Evolutionary conservation across 2,797 vertebrate genomes (phyloP).

Genomic region (Steatocranus sp.): DNA sequence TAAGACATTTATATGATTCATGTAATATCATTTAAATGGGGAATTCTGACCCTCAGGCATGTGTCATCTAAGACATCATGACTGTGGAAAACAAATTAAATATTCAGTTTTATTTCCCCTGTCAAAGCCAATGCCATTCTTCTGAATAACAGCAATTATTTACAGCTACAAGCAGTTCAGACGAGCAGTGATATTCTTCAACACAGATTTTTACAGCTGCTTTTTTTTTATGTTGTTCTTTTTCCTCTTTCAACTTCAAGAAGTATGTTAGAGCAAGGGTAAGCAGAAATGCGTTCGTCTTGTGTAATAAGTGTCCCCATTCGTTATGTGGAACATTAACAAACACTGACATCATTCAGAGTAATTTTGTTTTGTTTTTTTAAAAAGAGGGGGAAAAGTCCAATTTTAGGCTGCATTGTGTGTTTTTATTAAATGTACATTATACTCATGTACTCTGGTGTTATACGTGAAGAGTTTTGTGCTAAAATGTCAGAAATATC

Average conservation of each 20-base stretch:
- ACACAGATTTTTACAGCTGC: not conserved
- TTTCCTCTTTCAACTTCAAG: conserved; percentile 73
- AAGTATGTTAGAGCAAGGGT: conserved; percentile 89
- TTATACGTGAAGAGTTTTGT: conserved; percentile 19
- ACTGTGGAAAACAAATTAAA: conserved; percentile 5
- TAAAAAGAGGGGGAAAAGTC: fast-evolving
- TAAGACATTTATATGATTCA: not conserved
- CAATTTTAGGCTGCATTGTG: not conserved
- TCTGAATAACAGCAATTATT: not conserved
- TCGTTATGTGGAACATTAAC: not conserved
- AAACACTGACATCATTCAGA: not conserved
- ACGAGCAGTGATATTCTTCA: not conserved
- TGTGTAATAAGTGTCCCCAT: conserved; percentile 27
- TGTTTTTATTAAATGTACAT: not conserved
- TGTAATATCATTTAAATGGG: not conserved
- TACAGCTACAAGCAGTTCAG: not conserved
- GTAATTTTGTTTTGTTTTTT: fast-evolving
- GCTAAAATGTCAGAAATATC: conserved; percentile 44
- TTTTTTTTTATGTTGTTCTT: conserved; percentile 37
- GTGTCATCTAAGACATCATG: not conserved
- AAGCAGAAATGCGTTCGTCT: conserved; percentile 63
- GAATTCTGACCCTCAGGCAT: not conserved
- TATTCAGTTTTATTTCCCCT: conserved; percentile 2
- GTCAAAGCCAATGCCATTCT: not conserved
- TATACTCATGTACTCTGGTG: not conserved